phyloP scores from a whole-genome alignment of 2,113 vertebrate species.

The Rhinolophus ferrumequinum region DNA sequence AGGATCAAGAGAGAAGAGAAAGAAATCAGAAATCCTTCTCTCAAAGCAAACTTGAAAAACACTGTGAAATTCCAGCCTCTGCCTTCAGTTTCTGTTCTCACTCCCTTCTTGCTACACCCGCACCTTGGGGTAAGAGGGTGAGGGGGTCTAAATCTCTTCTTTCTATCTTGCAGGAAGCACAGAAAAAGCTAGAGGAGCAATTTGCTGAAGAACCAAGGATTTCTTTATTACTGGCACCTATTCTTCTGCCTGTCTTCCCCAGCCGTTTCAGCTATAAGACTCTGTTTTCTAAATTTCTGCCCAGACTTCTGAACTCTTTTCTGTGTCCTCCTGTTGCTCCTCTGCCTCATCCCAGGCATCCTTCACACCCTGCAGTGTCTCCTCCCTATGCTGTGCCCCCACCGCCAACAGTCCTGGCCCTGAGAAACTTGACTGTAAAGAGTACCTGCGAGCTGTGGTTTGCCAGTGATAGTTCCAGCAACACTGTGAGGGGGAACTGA shows the following conservation, averaged over 20 bases:
- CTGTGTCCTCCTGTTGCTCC: neutral
- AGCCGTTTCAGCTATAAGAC: neutral
- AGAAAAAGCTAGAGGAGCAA: neutral
- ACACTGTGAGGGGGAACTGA: neutral
- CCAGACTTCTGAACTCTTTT: neutral
- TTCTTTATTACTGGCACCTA: neutral
- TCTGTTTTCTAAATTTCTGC: neutral
- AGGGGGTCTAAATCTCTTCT: neutral
- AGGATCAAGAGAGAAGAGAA: neutral
- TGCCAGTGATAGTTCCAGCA: neutral
- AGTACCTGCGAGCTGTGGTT: neutral
- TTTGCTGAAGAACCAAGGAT: neutral
- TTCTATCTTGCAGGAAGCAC: neutral
- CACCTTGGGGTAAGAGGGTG: fast-evolving
- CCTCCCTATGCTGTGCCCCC: neutral
- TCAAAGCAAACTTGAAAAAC: neutral
- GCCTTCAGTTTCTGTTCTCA: neutral
- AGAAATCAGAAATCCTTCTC: neutral
- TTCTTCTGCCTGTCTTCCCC: neutral
- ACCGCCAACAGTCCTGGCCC: neutral
- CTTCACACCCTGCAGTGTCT: neutral
- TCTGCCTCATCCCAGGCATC: neutral
- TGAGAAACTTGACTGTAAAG: neutral
- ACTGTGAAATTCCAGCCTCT: neutral
- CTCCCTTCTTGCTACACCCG: neutral